Evolutionary conservation across 2,797 vertebrate species (phyloP).

Genomic region (Paramormyrops hopkinsi): DNA sequence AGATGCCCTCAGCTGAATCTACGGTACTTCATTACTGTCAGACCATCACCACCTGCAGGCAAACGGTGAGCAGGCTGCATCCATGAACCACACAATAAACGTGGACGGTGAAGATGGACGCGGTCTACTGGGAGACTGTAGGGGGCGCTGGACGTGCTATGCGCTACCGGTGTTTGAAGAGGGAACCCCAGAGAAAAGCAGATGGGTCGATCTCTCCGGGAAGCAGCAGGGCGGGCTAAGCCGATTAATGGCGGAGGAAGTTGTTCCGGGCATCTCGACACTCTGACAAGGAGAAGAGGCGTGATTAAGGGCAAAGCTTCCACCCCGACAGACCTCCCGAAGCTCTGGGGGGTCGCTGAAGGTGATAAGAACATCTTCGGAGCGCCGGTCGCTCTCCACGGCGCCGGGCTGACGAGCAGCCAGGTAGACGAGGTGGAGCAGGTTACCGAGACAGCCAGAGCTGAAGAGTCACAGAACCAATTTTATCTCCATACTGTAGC

Average conservation of each 20-base stretch:
- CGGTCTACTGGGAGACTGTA: background rate
- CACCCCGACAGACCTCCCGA: background rate
- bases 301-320: background rate
- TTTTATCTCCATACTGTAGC: background rate
- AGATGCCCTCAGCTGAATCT: background rate
- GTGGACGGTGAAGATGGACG: background rate
- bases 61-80: background rate
- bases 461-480: background rate
- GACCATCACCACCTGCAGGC: background rate
- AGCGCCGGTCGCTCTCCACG: background rate
- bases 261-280: background rate
- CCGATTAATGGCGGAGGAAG: constrained; percentile 6
- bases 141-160: background rate
- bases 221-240: background rate
- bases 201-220: background rate
- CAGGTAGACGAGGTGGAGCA: background rate
- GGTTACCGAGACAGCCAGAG: background rate
- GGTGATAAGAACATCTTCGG: background rate
- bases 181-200: background rate
- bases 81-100: background rate
- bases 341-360: background rate
- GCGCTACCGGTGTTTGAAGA: background rate
- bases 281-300: background rate
- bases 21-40: background rate
- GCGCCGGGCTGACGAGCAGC: background rate